These are phyloP conservation scores for Sipha maydis DNA, from an alignment of 2,888 invertebrate genomes.

Conservation along the genomic window DNA sequence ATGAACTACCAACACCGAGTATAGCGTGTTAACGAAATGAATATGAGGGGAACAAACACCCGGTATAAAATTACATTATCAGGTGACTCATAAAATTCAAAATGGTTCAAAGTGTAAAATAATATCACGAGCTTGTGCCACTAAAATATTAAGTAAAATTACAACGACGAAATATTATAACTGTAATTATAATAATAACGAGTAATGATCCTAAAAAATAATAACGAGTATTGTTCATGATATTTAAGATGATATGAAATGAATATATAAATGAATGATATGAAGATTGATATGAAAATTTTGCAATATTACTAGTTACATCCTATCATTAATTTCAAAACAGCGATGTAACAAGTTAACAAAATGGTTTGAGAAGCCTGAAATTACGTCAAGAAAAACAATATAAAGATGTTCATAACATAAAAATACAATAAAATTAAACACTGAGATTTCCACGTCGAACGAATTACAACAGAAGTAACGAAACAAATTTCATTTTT, in stretches of 20 bases:
- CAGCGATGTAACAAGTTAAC: constrained; percentile 11
- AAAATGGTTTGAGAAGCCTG: not conserved
- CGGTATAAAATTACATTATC: constrained; percentile 28
- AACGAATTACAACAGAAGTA: not conserved
- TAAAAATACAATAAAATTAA: not conserved
- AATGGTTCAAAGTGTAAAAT: not conserved
- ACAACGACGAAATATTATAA: not conserved
- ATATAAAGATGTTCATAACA: not conserved
- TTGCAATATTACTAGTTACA: constrained; percentile 3
- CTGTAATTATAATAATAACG: constrained; percentile 6
- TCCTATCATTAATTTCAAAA: not conserved
- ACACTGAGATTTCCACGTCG: not conserved
- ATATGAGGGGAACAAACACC: constrained; percentile 22
- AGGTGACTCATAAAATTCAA: constrained; percentile 27
- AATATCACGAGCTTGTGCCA: not conserved
- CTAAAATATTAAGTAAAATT: not conserved
- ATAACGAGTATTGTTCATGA: constrained; percentile 8
- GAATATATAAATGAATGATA: too few relatives aligned
- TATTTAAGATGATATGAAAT: too few relatives aligned
- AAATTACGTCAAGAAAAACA: not conserved
- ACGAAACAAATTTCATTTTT: not conserved
- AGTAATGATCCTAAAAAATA: not conserved
- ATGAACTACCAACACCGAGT: not conserved
- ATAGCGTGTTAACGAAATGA: not conserved
- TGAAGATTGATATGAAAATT: too few relatives aligned